phyloP scores from a whole-genome alignment of 2,797 vertebrate genomes.

The Lerista edwardsae region DNA sequence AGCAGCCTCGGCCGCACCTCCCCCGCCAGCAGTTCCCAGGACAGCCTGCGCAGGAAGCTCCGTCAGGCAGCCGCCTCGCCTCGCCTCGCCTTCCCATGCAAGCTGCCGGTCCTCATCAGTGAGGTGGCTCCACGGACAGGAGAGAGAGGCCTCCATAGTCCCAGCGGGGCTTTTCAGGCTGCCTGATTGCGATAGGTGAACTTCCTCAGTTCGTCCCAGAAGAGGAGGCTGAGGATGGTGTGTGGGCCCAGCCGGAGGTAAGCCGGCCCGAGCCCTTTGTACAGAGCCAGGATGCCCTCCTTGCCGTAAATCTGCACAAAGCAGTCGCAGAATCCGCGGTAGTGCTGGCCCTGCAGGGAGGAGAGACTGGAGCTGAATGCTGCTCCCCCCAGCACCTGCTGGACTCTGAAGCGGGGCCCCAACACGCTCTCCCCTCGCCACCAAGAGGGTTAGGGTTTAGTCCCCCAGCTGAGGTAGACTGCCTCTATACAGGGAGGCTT shows the following conservation, averaged over 20 bases:
- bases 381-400: no score
- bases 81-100: background rate
- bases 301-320: conserved; percentile 85
- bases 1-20: no score
- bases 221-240: conserved; percentile 93
- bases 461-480: no score
- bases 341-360: conserved; percentile 85
- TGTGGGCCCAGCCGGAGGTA: conserved; percentile 94
- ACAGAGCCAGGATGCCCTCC: conserved; percentile 88
- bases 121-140: background rate
- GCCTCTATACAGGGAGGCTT: no score
- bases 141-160: background rate
- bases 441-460: no score
- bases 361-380: background rate
- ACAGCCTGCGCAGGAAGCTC: no score
- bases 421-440: no score
- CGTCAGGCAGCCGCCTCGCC: no score
- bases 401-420: background rate
- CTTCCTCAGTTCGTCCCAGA: conserved; percentile 93
- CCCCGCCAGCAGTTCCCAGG: no score
- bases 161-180: background rate
- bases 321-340: conserved; percentile 88
- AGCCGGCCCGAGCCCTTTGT: conserved; percentile 92
- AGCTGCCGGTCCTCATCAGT: background rate
- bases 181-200: conserved; percentile 63